Evolutionary conservation across 2,113 vertebrate species (phyloP).

Genomic region (Lichenostomus cassidix): DNA sequence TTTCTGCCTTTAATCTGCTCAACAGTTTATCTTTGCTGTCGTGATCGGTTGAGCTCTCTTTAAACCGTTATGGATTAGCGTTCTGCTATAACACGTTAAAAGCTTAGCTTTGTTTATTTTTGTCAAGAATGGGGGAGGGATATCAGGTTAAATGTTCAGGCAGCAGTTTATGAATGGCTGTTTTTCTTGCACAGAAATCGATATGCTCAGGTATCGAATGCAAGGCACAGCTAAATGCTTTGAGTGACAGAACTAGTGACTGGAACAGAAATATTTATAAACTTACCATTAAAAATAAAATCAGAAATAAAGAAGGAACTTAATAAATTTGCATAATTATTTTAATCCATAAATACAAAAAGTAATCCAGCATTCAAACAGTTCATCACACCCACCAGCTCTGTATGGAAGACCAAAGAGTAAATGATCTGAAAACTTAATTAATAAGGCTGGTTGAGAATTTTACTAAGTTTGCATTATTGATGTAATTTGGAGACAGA

Average conservation of each 20-base stretch:
- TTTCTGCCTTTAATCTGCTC: conserved; percentile 70
- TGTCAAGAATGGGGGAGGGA: conserved; percentile 48
- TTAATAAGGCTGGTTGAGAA: background rate
- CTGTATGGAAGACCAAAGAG: background rate
- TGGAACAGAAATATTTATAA: background rate
- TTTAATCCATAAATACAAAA: conserved; percentile 49
- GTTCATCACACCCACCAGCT: background rate
- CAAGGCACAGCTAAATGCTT: background rate
- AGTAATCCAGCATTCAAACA: background rate
- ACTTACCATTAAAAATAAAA: background rate
- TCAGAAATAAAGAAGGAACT: background rate
- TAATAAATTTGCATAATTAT: background rate
- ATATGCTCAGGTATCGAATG: background rate
- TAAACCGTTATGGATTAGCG: conserved; percentile 62
- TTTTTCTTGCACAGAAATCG: background rate
- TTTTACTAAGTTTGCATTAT: conserved; percentile 28
- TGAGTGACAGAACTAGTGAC: background rate
- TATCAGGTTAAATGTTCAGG: conserved; percentile 12
- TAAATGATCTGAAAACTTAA: conserved; percentile 4
- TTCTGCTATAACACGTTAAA: conserved; percentile 41
- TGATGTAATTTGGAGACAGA: conserved; percentile 8
- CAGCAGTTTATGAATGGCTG: conserved; percentile 4
- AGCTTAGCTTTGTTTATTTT: conserved; percentile 66
- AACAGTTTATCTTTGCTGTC: conserved; percentile 61
- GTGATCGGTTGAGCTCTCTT: conserved; percentile 43